Evolutionary conservation across 2,797 vertebrate genomes (phyloP), one percentile per base, ranked within the genome.

Genomic region (Enteromius argenteus): DNA sequence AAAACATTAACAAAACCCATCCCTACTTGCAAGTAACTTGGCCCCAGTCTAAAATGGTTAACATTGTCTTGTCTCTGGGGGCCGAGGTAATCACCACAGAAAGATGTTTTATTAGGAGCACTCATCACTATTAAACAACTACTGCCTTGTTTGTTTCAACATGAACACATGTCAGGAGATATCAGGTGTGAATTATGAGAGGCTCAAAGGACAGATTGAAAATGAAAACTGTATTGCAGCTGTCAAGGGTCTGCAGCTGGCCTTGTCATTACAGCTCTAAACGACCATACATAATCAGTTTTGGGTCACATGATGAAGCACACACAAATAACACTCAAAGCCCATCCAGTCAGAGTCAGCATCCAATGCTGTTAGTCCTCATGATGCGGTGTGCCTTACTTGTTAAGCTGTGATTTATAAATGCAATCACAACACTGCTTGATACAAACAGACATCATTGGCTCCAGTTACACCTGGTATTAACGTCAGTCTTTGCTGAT

Each of bases 331-430:
- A 80, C 21, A 17, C 30, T 58, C 27, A 78, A 79, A 88, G 83
- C 75, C 3, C 11, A 72, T 83, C 87, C 85, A 87, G 60, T 58
- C 64, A 68, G 11, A 79, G 23, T 35, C 42, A 66, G 67, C 37
- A 73, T 67, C 35, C 76, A 85, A 66, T 89, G 80, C 88, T 86
- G 83, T 81, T 85, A 83, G 72, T 75, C 81, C 91, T 88, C 86
- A 86, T 71, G 58, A 81, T 89, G 86, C 62, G 39, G 83, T 89
- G 75, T 81, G 81, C 85, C 87, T 64, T 75, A 90, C 90, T 92
- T 92, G 91, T 93, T 91, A 93, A 92, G 86, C 86, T 86, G 88
- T 90, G 89, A 92, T 92, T 94, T 93, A 92, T 89, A 92, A 89
- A 88, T 87, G 87, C 87, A 90, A 84, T 88, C 86, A 90, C 90